A percentile compares a stretch with the other conserved stretches of the same genome.
Evolutionary conservation across 1,140 invertebrate genomes (phyloP).

Genomic region (Drosophila pandora): DNA sequence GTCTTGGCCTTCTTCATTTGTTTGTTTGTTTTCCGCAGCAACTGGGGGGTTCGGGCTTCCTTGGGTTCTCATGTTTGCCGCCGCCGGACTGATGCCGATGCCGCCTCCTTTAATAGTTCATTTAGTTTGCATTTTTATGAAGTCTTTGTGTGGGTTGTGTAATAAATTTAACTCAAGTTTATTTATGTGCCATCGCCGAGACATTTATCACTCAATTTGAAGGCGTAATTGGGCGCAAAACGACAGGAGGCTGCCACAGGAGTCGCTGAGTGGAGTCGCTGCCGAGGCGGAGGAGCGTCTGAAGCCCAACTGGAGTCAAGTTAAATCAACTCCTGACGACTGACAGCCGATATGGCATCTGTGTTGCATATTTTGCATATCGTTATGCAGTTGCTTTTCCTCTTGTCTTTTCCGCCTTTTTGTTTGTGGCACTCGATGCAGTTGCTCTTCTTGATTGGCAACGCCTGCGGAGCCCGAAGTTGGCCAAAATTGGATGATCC

Average conservation of each 20-base stretch:
- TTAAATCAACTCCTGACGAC: constrained; percentile 44
- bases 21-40: constrained; percentile 48
- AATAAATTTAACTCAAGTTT: constrained; percentile 81
- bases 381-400: constrained; percentile 64
- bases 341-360: constrained; percentile 61
- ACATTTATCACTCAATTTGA: constrained; percentile 83
- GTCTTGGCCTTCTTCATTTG: constrained; percentile 54
- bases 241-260: constrained; percentile 65
- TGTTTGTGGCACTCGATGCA: constrained; percentile 7
- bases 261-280: constrained; percentile 5
- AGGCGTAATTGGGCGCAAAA: constrained; percentile 80
- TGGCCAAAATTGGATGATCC: constrained; percentile 56
- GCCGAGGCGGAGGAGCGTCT: constrained; percentile 1
- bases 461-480: constrained; percentile 16
- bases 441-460: constrained; percentile 66
- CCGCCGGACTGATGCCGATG: constrained; percentile 20
- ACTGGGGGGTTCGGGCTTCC: constrained; percentile 37
- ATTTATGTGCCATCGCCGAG: constrained; percentile 77
- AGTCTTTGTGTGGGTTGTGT: constrained; percentile 81
- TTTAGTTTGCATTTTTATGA: constrained; percentile 82
- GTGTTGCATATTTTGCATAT: constrained; percentile 79
- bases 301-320: constrained; percentile 11
- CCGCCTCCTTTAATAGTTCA: constrained; percentile 76
- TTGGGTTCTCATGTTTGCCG: constrained; percentile 73
- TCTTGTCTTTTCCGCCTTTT: constrained; percentile 1